These are phyloP conservation scores for Heterotis niloticus DNA, from an alignment of 2,113 vertebrate species.

Conservation along the genomic window DNA sequence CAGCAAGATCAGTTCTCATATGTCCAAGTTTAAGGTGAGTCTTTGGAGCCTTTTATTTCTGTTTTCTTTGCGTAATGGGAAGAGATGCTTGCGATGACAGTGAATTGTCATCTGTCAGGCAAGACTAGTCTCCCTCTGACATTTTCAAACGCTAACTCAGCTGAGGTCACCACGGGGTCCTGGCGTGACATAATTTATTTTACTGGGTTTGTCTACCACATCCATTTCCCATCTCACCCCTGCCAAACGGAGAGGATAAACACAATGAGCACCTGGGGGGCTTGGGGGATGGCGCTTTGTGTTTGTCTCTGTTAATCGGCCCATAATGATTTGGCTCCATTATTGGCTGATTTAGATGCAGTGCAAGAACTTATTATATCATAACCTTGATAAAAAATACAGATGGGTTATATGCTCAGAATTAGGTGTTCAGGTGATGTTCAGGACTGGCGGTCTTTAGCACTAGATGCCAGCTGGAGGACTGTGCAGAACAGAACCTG, in stretches of 20 bases:
- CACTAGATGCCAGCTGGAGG: neutral
- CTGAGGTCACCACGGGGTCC: neutral
- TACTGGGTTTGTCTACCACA: neutral
- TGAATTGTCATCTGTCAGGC: neutral
- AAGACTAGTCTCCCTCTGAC: neutral
- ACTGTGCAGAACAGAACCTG: neutral
- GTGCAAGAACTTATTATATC: neutral
- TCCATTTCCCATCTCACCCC: neutral
- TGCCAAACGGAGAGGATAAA: neutral
- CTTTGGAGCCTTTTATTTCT: neutral
- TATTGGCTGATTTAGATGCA: slow-evolving; percentile 1
- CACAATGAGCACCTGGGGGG: neutral
- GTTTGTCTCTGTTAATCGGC: neutral
- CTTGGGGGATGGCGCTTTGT: neutral
- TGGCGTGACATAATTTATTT: no score
- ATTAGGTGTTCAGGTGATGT: neutral
- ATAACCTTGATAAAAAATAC: neutral
- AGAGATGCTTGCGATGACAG: neutral
- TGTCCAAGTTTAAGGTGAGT: neutral
- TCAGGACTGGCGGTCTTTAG: neutral
- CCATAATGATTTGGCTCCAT: neutral
- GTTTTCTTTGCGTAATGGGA: neutral
- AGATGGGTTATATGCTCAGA: neutral
- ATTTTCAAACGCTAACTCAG: neutral
- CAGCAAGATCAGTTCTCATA: neutral